Percentiles rank a stretch among this genome's conserved stretches.
Conservation (phyloP, 2,888 invertebrate genomes). For the Caenorhabditis wallacei region DNA sequence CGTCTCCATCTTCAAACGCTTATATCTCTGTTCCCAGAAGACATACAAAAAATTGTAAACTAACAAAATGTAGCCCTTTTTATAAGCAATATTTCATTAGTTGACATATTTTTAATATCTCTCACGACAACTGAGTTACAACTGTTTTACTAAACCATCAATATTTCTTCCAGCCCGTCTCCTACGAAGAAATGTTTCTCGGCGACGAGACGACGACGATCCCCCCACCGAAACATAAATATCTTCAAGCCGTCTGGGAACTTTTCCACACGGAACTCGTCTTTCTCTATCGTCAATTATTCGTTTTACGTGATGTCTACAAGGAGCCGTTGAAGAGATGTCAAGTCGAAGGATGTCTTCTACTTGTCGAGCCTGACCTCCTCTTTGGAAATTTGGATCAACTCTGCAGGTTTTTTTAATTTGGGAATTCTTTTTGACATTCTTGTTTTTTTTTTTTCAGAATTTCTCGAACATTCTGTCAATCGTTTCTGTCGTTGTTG, state of each 20-base stretch:
- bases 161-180: constrained; percentile 74
- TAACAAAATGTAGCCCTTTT: too few species aligned
- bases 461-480: constrained; percentile 77
- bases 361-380: constrained; percentile 87
- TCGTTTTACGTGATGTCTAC: constrained; percentile 87
- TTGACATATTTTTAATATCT: too few species aligned
- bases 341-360: constrained; percentile 87
- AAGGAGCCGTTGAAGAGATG: constrained; percentile 87
- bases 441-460: constrained; percentile 25
- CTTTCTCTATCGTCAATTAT: constrained; percentile 87
- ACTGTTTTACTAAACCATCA: too few species aligned
- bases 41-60: too few species aligned
- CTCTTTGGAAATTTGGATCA: constrained; percentile 86
- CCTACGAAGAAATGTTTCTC: constrained; percentile 81
- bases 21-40: too few species aligned
- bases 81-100: too few species aligned
- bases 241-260: constrained; percentile 85
- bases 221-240: constrained; percentile 62
- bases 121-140: too few species aligned
- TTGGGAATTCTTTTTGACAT: constrained; percentile 80
- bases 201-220: constrained; percentile 61
- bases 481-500: constrained; percentile 78
- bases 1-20: too few species aligned
- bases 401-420: constrained; percentile 84
- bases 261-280: constrained; percentile 87